These are phyloP conservation scores for Silurus lanzhouensis DNA, from an alignment of 2,797 vertebrate species.

Conservation along the genomic window DNA sequence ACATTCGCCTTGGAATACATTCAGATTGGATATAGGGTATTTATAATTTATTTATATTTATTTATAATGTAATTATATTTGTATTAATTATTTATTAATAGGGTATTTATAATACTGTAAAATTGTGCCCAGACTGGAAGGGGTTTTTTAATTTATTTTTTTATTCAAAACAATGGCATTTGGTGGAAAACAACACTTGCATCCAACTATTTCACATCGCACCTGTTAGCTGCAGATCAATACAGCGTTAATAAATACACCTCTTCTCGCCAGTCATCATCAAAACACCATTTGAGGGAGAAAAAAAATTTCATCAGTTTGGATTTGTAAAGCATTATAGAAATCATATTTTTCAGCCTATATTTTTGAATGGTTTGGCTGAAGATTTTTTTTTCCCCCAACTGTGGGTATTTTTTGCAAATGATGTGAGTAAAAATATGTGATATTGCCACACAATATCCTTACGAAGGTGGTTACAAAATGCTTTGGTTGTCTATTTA, in stretches of 20 bases:
- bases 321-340: not conserved
- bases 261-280: too few species aligned
- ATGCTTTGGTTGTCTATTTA: conserved; percentile 3
- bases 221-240: not conserved
- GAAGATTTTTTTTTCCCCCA: not conserved
- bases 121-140: not conserved
- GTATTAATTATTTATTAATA: too few species aligned
- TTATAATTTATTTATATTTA: too few species aligned
- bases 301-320: not conserved
- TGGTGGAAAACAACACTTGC: not conserved
- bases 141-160: too few species aligned
- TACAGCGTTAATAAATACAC: not conserved
- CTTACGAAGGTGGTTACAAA: conserved; percentile 5
- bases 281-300: too few species aligned
- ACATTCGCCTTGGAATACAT: too few species aligned
- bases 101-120: not conserved
- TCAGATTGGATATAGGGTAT: too few species aligned
- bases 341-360: not conserved
- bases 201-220: not conserved
- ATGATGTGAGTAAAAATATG: not conserved
- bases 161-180: not conserved
- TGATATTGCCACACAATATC: not conserved
- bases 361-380: not conserved
- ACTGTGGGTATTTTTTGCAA: not conserved
- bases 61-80: too few species aligned